These are phyloP conservation scores for Campoletis sonorensis DNA, from an alignment of 1,140 invertebrate genomes.

Conservation along the genomic window DNA sequence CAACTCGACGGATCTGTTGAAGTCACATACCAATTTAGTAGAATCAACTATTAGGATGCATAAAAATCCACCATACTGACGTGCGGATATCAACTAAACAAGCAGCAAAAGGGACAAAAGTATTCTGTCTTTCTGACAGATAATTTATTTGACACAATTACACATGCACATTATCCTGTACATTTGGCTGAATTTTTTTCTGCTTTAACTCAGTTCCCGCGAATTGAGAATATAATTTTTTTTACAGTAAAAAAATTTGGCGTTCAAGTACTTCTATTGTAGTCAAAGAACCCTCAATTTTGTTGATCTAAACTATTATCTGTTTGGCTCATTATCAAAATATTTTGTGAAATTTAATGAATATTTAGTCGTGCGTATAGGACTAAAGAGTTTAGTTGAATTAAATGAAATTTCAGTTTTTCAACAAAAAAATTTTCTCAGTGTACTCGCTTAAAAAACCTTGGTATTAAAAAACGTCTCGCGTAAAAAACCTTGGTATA, in stretches of 20 bases:
- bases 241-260: background rate
- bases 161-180: background rate
- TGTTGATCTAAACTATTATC: background rate
- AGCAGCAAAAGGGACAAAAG: too few species aligned
- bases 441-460: too few species aligned
- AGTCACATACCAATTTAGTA: too few species aligned
- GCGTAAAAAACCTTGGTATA: too few species aligned
- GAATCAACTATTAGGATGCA: too few species aligned
- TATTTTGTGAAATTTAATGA: background rate
- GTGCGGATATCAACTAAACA: too few species aligned
- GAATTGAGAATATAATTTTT: background rate
- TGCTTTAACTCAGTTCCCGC: background rate
- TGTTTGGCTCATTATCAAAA: background rate
- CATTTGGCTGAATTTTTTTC: background rate
- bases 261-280: background rate
- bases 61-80: too few species aligned
- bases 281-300: background rate
- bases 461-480: too few species aligned
- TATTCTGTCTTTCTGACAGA: too few species aligned
- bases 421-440: background rate
- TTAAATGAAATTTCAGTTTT: background rate
- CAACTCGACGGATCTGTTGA: too few species aligned
- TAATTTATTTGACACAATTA: too few species aligned
- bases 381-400: conserved; percentile 1
- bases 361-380: conserved; percentile 13